Evolutionary conservation across 2,797 vertebrate species (phyloP), one percentile per base, ranked within the genome.

Genomic region (Urocyon cinereoargenteus): DNA sequence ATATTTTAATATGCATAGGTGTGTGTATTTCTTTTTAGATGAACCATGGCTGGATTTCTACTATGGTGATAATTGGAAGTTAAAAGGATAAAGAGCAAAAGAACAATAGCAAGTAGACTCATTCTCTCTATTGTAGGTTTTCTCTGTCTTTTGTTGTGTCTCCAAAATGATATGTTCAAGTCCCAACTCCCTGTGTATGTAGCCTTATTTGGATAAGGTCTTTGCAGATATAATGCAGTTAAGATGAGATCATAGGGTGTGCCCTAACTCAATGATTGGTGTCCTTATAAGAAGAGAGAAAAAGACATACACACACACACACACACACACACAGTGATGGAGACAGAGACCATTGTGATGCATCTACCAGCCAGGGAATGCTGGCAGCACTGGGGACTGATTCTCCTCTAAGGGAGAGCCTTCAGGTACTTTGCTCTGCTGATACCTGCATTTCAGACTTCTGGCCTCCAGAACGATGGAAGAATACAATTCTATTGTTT

Each of bases 341-440:
- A 34, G 15, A 16, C 11, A 26, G 59, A 55, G 55, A 26, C 16
- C 19, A 1, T 4, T 31, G 31, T 2, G 15, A 18, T 0, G 2
- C 2, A 0, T 11, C 49, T 5, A 3, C 3, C 4, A 18, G 22
- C 18, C 22, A 21, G 31, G 34, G 45, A 16, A 12, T 8, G 15
- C 53, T 16, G 21, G 34, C 34, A 36, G 21, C 6, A 6, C 7
- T 0, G 6, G 28, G 36, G 19, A 6, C 22, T 6, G 11, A 18
- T 7, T 24, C 16, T 40, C n/a, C 70, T 13, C 15, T 5, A 12
- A n/a, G n/a, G n/a, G n/a, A n/a, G 18, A 6, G 15, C 9, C 1
- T 45, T 6, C 19, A 1, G 55, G n/a, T 34, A 4, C 5, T 5
- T 1, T 0, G 15, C 45, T 40, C 13, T 28, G 40, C 22, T 21